Conservation (phyloP, 1,140 invertebrate genomes). For the Trichonephila clavipes region DNA sequence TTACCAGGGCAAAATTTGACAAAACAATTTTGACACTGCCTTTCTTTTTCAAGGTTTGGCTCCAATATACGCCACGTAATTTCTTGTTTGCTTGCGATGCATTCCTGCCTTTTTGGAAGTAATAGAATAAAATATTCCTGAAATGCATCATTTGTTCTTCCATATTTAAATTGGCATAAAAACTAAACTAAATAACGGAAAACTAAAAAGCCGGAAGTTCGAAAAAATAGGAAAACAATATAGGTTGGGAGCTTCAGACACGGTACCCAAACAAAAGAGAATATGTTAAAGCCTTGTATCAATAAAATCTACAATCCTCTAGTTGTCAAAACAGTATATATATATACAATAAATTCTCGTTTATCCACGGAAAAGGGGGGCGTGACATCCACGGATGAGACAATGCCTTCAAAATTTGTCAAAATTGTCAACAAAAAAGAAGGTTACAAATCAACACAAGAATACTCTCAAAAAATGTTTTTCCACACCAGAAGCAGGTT, state of each 20-base stretch:
- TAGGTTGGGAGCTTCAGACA: not conserved
- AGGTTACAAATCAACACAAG: no score
- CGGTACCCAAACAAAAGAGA: not conserved
- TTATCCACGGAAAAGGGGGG: no score
- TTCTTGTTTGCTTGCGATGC: not conserved
- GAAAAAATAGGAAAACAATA: not conserved
- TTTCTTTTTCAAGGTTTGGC: not conserved
- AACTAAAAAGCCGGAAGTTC: not conserved
- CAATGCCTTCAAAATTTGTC: no score
- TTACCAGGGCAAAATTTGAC: not conserved
- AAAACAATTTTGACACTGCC: not conserved
- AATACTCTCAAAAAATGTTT: no score
- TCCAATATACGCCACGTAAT: not conserved
- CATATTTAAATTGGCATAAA: not conserved
- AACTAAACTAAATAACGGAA: not conserved
- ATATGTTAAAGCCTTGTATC: not conserved
- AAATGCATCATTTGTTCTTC: not conserved
- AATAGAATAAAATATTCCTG: not conserved
- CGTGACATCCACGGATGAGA: no score
- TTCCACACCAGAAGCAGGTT: no score
- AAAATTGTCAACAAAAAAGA: no score
- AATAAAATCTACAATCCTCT: not conserved
- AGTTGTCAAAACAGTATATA: not conserved
- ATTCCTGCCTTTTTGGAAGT: not conserved
- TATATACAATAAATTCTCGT: not conserved